Base-by-base conservation (phyloP, 1,140 invertebrate genomes). In the Drosophila athabasca region DNA sequence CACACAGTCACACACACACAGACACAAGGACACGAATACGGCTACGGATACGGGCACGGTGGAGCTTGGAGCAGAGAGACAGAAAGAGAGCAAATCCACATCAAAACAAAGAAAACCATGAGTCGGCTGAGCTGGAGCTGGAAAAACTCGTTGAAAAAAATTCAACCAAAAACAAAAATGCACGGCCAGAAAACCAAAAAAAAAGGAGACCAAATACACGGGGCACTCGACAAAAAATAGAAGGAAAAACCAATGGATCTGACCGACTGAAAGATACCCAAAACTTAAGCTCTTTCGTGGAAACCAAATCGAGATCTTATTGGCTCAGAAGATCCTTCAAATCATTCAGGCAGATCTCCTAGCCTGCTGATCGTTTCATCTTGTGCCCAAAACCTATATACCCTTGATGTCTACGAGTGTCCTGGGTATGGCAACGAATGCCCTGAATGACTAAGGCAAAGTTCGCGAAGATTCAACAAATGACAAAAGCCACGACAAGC, bases 51-150 rank as follows among this genome's bases (percentile, higher is more conserved):
- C 35, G 35, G 35, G 13, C 11, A 39, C 35, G 35, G 44, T 35
- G 43, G 29, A 66, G 58, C 45, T 41, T 48, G 48, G 73, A 72
- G 58, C 35, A 5, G 4, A 11, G 35, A 39, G 35, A 13, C 4
- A 74, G 54, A 19, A 67, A 19, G 59, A 81, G 75, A 71, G 83
- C 62, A 66, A 68, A 52, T 62, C 73, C 69, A 61, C 66, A 87
- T 87, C 83, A 87, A 87, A 87, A 87, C 82, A 87, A 87, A 87
- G 82, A 64, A 85, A 87, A 61, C 67, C 71, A 66, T 62, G 72
- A 69, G 66, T 43, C 46, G 66, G 59, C 52, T 45, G 54, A 59
- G 66, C 51, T 55, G 17, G 17, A 19, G 17, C 17, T 13, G 35
- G 57, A 84, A 84, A 85, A 84, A 77, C 81, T 84, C 81, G 76